phyloP scores from a whole-genome alignment of 1,140 invertebrate species.

The Antheraea pernyi region DNA sequence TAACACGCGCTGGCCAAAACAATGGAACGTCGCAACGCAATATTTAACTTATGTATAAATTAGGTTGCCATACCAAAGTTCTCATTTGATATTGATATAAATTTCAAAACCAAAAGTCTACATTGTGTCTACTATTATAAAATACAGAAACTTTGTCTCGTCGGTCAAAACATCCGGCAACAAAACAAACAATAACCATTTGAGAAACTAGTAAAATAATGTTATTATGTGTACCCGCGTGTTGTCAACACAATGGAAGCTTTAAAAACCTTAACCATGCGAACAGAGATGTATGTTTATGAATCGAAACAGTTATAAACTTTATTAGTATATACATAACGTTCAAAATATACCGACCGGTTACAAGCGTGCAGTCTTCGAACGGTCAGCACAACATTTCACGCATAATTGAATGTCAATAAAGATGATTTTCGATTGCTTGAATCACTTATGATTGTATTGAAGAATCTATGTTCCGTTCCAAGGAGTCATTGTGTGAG shows the following conservation, averaged over 20 bases:
- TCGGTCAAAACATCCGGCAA: background rate
- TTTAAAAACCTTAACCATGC: background rate
- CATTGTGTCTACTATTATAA: background rate
- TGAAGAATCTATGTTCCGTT: background rate
- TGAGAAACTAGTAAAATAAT: background rate
- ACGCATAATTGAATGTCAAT: background rate
- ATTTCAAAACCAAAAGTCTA: background rate
- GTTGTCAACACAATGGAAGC: background rate
- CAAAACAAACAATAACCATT: background rate
- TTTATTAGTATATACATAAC: background rate
- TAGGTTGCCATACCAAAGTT: no score
- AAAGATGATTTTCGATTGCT: background rate
- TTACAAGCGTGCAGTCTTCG: background rate
- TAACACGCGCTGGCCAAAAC: no score
- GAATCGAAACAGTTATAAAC: background rate
- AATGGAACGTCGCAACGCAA: no score
- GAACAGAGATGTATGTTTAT: background rate
- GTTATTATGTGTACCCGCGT: background rate
- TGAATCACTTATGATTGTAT: background rate
- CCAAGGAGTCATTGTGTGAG: conserved; percentile 19
- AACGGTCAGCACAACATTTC: background rate
- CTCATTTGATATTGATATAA: background rate
- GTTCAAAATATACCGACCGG: background rate
- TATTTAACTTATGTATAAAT: no score
- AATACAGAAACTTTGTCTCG: background rate